Evolutionary conservation across 2,113 vertebrate species (phyloP), one percentile per base, ranked within the genome.

Genomic region (Campylorhamphus procurvoides): DNA sequence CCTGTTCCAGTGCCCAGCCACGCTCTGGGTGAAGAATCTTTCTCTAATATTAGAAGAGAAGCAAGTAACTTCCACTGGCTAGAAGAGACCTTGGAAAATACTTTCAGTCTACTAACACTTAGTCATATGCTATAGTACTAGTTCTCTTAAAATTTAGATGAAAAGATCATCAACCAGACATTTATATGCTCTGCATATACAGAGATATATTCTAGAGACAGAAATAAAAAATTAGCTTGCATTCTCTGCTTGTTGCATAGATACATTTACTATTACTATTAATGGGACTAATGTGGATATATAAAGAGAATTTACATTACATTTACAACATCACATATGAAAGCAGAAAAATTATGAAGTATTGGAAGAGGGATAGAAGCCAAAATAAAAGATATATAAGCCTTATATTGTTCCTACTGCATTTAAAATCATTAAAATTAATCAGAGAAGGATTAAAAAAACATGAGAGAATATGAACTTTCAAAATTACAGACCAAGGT

Each of bases 341-440:
- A 85, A 86, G 9, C 18, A 79, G 52, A 76, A 77, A 13, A 90
- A 72, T 44, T 64, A 37, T 18, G 18, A 80, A 72, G 17, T 27
- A 33, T 24, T 82, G 16, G 40, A 83, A 79, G 13, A 85, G n/a
- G 5, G 29, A 92, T 3, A n/a, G 16, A 90, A 79, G 37, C 55
- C 4, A 68, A 6, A 3, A n/a, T 94, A 76, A 56, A 83, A 69
- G 31, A 62, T 7, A 49, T 31, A 20, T 8, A 13, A 73, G n/a
- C 5, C 24, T 71, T 8, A 7, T 39, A 42, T 44, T 3, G 0
- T 56, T 37, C 18, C 4, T 60, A 18, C 4, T 47, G 4, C 11
- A 35, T 44, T 87, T 50, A 53, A 84, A 84, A 86, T 42, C 60
- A 67, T 12, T 77, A 76, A 35, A 40, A 68, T 10, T 76, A 69